Conservation (phyloP, 2,113 vertebrate genomes). For the Halcyon senegalensis region DNA sequence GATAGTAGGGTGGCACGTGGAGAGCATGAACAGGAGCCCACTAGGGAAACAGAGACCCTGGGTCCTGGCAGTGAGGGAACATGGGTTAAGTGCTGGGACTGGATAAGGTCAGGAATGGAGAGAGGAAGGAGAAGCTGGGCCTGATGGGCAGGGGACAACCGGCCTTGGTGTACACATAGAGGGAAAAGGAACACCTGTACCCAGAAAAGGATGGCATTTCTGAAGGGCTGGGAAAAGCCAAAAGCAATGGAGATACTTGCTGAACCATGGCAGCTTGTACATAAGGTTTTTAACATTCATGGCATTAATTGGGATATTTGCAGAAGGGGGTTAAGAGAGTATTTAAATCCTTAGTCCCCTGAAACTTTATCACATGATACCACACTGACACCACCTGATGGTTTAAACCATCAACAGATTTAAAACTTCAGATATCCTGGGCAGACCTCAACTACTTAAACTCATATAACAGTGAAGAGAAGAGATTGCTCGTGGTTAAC, state of each 20-base stretch:
- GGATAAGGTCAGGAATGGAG: not conserved
- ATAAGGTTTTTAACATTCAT: not conserved
- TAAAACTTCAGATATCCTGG: not conserved
- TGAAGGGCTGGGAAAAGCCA: not conserved
- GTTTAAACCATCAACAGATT: not conserved
- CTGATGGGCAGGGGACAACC: not conserved
- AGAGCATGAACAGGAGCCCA: rapidly evolving
- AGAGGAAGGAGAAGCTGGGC: not conserved
- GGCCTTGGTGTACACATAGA: rapidly evolving
- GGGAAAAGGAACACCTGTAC: not conserved
- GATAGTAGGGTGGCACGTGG: rapidly evolving
- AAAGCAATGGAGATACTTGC: not conserved
- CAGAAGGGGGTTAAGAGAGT: not conserved
- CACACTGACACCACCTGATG: not conserved
- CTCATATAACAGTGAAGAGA: rapidly evolving
- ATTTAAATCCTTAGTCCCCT: not conserved
- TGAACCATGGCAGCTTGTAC: not conserved
- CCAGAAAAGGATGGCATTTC: not conserved
- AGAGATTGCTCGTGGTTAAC: not conserved
- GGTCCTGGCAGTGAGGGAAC: not conserved
- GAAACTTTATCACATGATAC: not conserved
- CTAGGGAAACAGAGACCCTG: not conserved
- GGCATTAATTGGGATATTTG: not conserved
- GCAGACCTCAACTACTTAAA: not conserved
- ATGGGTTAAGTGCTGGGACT: not conserved